Evolutionary conservation across 2,113 vertebrate species (phyloP), one percentile per base, ranked within the genome.

Genomic region (Rallus limicola): DNA sequence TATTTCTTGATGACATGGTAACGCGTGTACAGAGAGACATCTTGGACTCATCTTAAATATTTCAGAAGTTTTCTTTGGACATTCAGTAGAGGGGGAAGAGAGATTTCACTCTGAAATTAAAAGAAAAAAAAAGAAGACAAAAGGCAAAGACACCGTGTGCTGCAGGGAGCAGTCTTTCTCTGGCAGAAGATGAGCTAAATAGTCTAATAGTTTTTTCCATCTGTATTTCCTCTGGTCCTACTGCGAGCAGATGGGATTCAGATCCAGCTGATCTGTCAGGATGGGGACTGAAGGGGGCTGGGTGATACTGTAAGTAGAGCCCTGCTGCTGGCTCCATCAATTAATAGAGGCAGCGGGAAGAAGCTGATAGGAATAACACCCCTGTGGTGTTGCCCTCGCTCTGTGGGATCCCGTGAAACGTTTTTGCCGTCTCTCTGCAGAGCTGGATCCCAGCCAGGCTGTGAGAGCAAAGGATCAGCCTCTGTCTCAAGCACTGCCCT

Each of bases 191-290:
- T 36, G 59, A 89, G 65, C 81, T 89, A 55, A 93, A 91, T 29
- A 84, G 70, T n/a, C 62, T 79, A 92, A 91, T 72, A 82, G 74
- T 15, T 96, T 95, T 96, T 96, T 93, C 93, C 83, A 85, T 94
- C 70, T 86, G 50, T 81, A 59, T 91, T 94, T 96, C 83, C 92
- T 95, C 71, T 94, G 55, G 40, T 67, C 70, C 70, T 85, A 19
- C 62, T 74, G 70, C 1, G 31, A 93, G 81, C 72, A 82, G 44
- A 68, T 82, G 40, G 62, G 60, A 80, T 92, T 95, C 50, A 29
- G 38, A 63, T 63, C 72, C 92, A 89, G 81, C 65, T 91, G 81
- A 87, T 95, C 74, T 72, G 31, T 70, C 40, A 12, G 74, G 77
- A 31, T n/a, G 7, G 29, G 31, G 50, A 20, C 4, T 36, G 29